Evolutionary conservation across 2,888 invertebrate species (phyloP), one percentile per base, ranked within the genome.

Genomic region (Heliconius charithonia): DNA sequence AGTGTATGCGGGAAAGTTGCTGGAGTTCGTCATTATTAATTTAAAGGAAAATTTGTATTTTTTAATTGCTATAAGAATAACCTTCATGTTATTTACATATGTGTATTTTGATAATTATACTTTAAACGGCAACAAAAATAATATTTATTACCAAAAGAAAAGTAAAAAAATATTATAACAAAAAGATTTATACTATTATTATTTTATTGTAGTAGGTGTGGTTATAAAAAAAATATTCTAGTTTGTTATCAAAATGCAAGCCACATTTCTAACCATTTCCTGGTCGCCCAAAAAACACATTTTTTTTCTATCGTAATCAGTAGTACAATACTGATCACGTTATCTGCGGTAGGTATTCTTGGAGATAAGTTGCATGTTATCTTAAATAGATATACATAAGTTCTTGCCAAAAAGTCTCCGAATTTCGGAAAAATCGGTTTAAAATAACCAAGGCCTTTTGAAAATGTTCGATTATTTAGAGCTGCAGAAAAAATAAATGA

Each of bases 281-380:
- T 32, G 29, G 13, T 22, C 29, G 51, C 51, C 6, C 6, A 45
- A 22, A 56, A 72, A 72, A 72, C 32, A 29, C n/a, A 32, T n/a
- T 3, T 59, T 51, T 67, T 41, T 69, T 69, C 25, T 25, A 69
- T 45, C 45, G 16, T 45, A 45, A 41, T 45, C 25, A 45, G 7
- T 41, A 69, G 19, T 9, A 45, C 41, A 69, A 16, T 9, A 45
- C 25, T 45, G 25, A 45, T 45, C 41, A 41, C 25, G 25, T 32
- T 72, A 72, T 72, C 72, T 59, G 59, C 13, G 7, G 25, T 69
- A 25, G 16, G 59, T 72, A 72, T 32, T 16, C 32, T n/a, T 16
- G n/a, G 71, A 59, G 59, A 72, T 72, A 72, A 59, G 59, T n/a
- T 37, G 56, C 56, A 71, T n/a, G 72, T 59, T 72, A 72, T 72